Evolutionary conservation across 2,888 invertebrate genomes (phyloP).

Genomic region (Eristalis tenax): DNA sequence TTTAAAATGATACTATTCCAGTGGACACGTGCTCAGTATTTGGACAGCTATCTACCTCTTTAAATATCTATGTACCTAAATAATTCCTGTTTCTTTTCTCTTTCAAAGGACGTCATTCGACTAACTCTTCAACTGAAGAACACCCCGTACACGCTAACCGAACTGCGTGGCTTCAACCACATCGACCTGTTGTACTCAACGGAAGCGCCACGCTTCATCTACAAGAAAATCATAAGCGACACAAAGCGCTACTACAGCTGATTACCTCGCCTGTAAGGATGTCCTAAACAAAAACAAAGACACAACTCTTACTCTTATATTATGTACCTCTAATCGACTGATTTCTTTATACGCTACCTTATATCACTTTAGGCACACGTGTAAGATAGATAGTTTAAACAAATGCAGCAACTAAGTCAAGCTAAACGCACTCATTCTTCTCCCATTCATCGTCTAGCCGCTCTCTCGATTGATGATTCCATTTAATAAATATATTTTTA

Average conservation of each 20-base stretch:
- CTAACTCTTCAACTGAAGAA: slow-evolving; percentile 75
- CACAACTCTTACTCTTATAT: background rate
- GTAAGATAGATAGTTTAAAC: slow-evolving; percentile 41
- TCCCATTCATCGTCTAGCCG: background rate
- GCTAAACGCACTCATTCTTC: slow-evolving; percentile 10
- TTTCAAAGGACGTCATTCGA: slow-evolving; percentile 74
- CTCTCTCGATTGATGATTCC: slow-evolving; percentile 33
- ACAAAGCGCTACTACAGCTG: slow-evolving; percentile 72
- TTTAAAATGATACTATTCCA: background rate
- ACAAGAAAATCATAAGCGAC: slow-evolving; percentile 75
- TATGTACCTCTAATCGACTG: slow-evolving; percentile 48
- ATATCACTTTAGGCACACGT: slow-evolving; percentile 34
- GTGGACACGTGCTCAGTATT: background rate
- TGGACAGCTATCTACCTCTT: background rate
- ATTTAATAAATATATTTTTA: slow-evolving; percentile 72
- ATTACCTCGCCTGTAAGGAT: background rate
- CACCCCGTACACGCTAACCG: slow-evolving; percentile 75
- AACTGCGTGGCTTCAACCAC: slow-evolving; percentile 78
- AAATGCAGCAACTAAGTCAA: slow-evolving; percentile 33
- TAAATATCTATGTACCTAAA: background rate
- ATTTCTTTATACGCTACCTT: slow-evolving; percentile 62
- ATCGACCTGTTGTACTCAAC: slow-evolving; percentile 77
- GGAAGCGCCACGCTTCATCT: slow-evolving; percentile 76
- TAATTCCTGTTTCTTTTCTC: background rate
- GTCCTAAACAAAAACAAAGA: background rate